Evolutionary conservation across 2,888 invertebrate species (phyloP).

Genomic region (Carcina quercana): DNA sequence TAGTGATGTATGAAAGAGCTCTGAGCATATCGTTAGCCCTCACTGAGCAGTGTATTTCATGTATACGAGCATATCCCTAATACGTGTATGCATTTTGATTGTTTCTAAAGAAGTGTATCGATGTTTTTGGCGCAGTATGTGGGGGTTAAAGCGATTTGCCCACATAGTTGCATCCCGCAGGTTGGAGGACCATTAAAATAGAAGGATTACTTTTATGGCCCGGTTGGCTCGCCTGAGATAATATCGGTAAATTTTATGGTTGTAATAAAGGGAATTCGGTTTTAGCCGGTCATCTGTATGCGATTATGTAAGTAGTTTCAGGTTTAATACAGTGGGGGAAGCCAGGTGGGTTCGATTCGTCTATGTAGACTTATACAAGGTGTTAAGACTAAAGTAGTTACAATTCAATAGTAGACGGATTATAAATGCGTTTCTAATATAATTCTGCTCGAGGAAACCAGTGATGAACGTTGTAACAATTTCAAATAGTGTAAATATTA

Average conservation of each 20-base stretch:
- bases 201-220: conserved; percentile 69
- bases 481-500: no score
- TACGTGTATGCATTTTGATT: no score
- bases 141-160: conserved; percentile 39
- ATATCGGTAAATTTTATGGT: conserved; percentile 70
- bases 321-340: conserved; percentile 21
- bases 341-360: background rate
- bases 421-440: no score
- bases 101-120: conserved; percentile 26
- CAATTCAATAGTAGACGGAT: no score
- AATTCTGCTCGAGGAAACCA: no score
- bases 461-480: no score
- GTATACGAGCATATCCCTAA: no score
- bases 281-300: conserved; percentile 64
- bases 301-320: conserved; percentile 43
- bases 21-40: no score
- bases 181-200: conserved; percentile 67
- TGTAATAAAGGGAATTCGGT: conserved; percentile 69
- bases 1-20: no score
- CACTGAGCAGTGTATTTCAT: no score
- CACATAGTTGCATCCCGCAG: conserved; percentile 65
- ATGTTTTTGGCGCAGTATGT: conserved; percentile 27
- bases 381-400: no score
- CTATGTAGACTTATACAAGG: no score
- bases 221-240: conserved; percentile 65